Evolutionary conservation across 2,797 vertebrate species (phyloP).

Genomic region (Astyanax mexicanus): DNA sequence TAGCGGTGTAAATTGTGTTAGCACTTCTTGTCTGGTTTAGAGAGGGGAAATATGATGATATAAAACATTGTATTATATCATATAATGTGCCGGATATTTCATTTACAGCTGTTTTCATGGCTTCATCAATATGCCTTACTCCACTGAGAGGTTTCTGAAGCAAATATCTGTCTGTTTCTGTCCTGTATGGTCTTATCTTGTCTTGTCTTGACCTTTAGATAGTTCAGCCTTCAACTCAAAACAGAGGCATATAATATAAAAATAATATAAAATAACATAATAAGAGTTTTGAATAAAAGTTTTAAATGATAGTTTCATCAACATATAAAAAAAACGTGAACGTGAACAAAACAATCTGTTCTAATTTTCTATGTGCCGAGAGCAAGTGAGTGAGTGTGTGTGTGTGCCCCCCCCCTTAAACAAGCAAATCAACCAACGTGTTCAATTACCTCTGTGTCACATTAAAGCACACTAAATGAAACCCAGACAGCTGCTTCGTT

Average conservation of each 20-base stretch:
- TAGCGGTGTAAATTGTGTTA: neutral
- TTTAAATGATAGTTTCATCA: neutral
- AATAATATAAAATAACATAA: too few relatives aligned
- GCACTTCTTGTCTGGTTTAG: neutral
- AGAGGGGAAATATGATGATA: neutral
- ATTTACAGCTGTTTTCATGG: neutral
- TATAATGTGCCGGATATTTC: neutral
- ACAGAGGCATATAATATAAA: neutral
- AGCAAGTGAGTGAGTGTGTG: too few relatives aligned
- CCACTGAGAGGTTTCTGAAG: neutral
- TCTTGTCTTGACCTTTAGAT: neutral
- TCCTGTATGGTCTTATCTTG: too few relatives aligned
- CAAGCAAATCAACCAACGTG: conserved; percentile 29
- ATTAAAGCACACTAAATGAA: conserved; percentile 53
- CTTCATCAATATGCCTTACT: neutral
- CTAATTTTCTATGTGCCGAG: neutral
- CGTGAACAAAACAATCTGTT: neutral
- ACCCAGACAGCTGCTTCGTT: conserved; percentile 49
- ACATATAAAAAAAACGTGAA: neutral
- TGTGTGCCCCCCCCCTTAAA: neutral
- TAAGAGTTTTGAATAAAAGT: neutral
- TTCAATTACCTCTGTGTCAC: conserved; percentile 53
- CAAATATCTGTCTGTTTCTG: too few relatives aligned
- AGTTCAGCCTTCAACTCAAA: too few relatives aligned
- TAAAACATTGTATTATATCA: too few relatives aligned